Percentiles rank a stretch among this genome's conserved stretches.
These are phyloP conservation scores for Lepus timidus DNA, from an alignment of 2,113 vertebrate species.

Conservation along the genomic window DNA sequence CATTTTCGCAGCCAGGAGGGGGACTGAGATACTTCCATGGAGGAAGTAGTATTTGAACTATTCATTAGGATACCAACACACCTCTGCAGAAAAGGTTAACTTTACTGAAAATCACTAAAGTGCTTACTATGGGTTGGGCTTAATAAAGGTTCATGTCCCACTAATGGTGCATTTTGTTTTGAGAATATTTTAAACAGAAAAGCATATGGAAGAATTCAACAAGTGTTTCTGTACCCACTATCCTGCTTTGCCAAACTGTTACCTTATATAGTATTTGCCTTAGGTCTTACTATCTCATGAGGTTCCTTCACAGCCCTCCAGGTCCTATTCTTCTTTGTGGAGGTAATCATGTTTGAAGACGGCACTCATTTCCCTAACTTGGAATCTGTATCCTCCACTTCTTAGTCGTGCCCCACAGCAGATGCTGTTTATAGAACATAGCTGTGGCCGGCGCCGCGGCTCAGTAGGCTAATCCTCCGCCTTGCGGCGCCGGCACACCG, in stretches of 20 bases:
- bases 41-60: conserved; percentile 60
- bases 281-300: neutral
- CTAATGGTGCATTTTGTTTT: neutral
- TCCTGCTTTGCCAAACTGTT: neutral
- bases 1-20: neutral
- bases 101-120: conserved; percentile 19
- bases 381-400: neutral
- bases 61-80: neutral
- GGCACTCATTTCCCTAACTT: neutral
- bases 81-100: conserved; percentile 53
- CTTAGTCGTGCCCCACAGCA: neutral
- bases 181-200: conserved; percentile 38
- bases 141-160: conserved; percentile 18
- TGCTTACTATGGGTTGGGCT: neutral
- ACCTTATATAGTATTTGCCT: neutral
- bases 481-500: too few species aligned
- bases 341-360: neutral
- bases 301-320: neutral
- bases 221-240: neutral
- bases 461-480: too few species aligned
- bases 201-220: neutral
- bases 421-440: neutral
- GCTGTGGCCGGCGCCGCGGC: neutral
- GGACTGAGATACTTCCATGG: neutral
- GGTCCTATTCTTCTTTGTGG: neutral